Percentiles rank a stretch among this genome's conserved stretches.
Evolutionary conservation across 2,113 vertebrate genomes (phyloP).

Genomic region (Gobio gobio): DNA sequence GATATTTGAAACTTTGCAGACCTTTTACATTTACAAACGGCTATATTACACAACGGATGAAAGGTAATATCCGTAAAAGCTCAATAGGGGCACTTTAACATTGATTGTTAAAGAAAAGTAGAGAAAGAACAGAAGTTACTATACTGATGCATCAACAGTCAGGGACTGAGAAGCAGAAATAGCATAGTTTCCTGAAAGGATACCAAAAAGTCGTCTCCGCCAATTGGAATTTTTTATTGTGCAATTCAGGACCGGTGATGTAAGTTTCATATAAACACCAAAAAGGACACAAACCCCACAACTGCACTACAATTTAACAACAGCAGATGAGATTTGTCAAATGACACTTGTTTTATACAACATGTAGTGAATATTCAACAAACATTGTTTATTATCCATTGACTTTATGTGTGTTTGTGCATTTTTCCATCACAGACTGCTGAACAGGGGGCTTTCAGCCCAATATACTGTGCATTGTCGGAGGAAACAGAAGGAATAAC

Average conservation of each 20-base stretch:
- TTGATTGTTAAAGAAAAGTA: neutral
- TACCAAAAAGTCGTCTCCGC: neutral
- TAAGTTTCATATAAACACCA: neutral
- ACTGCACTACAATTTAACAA: neutral
- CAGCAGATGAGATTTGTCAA: neutral
- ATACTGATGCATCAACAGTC: neutral
- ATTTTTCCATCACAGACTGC: constrained; percentile 68
- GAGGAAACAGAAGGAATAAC: constrained; percentile 80
- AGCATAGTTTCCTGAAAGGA: neutral
- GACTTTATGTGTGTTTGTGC: constrained; percentile 9
- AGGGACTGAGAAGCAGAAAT: neutral
- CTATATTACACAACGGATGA: too few relatives aligned
- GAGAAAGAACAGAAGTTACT: neutral
- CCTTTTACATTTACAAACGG: too few relatives aligned
- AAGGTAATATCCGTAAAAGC: too few relatives aligned
- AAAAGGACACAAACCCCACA: neutral
- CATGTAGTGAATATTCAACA: neutral
- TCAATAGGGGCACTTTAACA: neutral
- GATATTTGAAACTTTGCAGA: too few relatives aligned
- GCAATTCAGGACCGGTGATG: neutral
- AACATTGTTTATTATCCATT: neutral
- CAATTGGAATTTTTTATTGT: neutral
- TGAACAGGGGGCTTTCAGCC: constrained; percentile 78
- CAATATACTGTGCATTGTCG: constrained; percentile 83
- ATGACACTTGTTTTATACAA: neutral